A percentile compares a stretch with the other conserved stretches of the same genome.
Evolutionary conservation across 2,888 invertebrate species (phyloP).

Genomic region (Tetragonisca angustula): DNA sequence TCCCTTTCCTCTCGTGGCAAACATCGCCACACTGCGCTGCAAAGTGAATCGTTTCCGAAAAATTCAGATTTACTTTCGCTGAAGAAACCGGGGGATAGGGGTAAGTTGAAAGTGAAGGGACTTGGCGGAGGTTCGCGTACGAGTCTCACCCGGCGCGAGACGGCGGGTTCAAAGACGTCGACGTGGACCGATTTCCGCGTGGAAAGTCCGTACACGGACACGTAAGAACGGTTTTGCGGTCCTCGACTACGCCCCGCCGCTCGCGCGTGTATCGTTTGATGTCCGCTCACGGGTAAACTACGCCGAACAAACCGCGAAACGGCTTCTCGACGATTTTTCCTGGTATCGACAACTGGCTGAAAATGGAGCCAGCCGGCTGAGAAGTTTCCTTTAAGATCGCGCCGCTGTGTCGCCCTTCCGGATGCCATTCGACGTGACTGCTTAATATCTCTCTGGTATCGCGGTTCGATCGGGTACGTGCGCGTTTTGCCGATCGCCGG

Average conservation of each 20-base stretch:
- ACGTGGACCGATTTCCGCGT: constrained; percentile 47
- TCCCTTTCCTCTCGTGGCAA: background rate
- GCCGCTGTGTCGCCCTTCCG: constrained; percentile 44
- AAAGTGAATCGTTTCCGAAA: background rate
- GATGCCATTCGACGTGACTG: constrained; percentile 40
- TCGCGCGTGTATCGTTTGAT: constrained; percentile 52
- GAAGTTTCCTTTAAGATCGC: constrained; percentile 62
- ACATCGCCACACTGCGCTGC: background rate
- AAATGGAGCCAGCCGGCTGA: constrained; percentile 62
- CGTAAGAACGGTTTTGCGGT: constrained; percentile 46
- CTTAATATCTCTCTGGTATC: constrained; percentile 31
- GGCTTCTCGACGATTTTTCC: constrained; percentile 57
- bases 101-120: constrained; percentile 1
- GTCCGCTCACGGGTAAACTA: constrained; percentile 46
- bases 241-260: constrained; percentile 24
- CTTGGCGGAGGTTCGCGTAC: constrained; percentile 3
- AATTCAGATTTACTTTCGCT: background rate
- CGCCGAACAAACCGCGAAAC: constrained; percentile 57
- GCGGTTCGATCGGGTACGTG: constrained; percentile 14
- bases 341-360: constrained; percentile 64
- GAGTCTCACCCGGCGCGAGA: constrained; percentile 17
- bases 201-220: constrained; percentile 28
- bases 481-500: background rate
- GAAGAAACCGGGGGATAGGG: no score
- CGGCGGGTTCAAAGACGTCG: constrained; percentile 43